These are phyloP conservation scores for Phaethon lepturus DNA, from an alignment of 2,113 vertebrate species.

Conservation along the genomic window DNA sequence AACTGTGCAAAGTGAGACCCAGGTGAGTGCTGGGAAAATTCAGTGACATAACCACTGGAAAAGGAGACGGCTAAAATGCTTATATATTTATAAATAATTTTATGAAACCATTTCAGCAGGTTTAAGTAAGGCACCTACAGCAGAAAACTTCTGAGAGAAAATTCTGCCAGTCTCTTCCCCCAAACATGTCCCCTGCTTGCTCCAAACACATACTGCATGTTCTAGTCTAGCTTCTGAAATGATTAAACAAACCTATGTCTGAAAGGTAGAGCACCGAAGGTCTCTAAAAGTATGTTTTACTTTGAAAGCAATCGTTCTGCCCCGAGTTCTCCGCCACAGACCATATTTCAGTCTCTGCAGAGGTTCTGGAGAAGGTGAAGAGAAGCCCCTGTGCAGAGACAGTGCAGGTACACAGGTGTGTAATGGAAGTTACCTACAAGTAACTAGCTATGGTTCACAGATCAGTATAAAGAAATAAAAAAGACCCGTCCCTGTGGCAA, in stretches of 20 bases:
- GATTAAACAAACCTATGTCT: background rate
- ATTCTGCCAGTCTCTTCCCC: background rate
- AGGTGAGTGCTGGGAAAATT: background rate
- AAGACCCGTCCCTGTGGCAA: background rate
- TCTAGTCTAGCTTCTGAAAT: background rate
- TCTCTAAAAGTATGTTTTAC: background rate
- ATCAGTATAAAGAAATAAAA: background rate
- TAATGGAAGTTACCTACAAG: background rate
- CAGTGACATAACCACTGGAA: background rate
- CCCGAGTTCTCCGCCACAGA: background rate
- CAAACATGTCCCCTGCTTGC: background rate
- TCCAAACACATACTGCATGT: rapidly evolving
- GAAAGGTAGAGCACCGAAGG: background rate
- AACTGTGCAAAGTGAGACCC: background rate
- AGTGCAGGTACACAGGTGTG: background rate
- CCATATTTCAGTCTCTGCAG: background rate
- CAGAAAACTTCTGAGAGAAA: background rate
- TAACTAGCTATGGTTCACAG: background rate
- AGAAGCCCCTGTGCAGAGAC: background rate
- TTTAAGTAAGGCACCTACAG: background rate
- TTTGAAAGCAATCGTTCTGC: background rate
- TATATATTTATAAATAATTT: background rate
- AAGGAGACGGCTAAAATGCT: background rate
- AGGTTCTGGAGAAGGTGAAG: background rate
- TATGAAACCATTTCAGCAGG: background rate